Evolutionary conservation across 2,888 invertebrate genomes (phyloP).

Genomic region (Oscheius myriophilus): DNA sequence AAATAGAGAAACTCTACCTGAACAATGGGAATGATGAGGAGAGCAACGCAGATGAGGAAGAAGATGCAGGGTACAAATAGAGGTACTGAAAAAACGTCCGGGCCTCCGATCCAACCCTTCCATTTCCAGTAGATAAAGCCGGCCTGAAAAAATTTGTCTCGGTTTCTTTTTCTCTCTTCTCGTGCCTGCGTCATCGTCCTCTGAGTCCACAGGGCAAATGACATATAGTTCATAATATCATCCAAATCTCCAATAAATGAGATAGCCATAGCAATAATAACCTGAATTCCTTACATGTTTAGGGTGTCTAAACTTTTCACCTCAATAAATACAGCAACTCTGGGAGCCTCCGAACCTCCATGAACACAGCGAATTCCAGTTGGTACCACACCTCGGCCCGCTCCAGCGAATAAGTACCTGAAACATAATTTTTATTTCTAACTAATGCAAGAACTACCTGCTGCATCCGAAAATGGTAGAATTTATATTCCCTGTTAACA

Average conservation of each 20-base stretch:
- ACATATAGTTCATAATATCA: slow-evolving; percentile 64
- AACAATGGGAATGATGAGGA: slow-evolving; percentile 58
- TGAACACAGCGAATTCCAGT: slow-evolving; percentile 50
- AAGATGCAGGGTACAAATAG: slow-evolving; percentile 57
- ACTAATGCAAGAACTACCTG: slow-evolving; percentile 33
- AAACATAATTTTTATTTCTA: slow-evolving; percentile 9
- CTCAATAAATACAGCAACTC: slow-evolving; percentile 60
- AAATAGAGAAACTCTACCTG: slow-evolving; percentile 34
- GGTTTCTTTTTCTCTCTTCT: no score
- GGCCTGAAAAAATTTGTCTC: slow-evolving; percentile 23
- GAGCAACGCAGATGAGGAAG: slow-evolving; percentile 54
- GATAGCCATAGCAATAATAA: slow-evolving; percentile 52
- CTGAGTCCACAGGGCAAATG: slow-evolving; percentile 62
- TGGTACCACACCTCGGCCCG: slow-evolving; percentile 46
- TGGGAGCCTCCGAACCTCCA: slow-evolving; percentile 47
- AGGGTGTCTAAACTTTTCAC: neutral
- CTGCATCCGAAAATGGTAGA: slow-evolving; percentile 62
- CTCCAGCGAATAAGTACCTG: slow-evolving; percentile 57
- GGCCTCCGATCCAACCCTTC: slow-evolving; percentile 31
- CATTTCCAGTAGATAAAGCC: slow-evolving; percentile 50
- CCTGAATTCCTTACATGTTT: slow-evolving; percentile 44
- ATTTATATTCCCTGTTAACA: slow-evolving; percentile 63
- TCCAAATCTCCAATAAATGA: slow-evolving; percentile 64
- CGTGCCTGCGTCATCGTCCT: slow-evolving; percentile 47
- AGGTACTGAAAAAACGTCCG: slow-evolving; percentile 52